Base-by-base conservation (phyloP, 2,888 invertebrate species). In the Drosophila anomelani region DNA sequence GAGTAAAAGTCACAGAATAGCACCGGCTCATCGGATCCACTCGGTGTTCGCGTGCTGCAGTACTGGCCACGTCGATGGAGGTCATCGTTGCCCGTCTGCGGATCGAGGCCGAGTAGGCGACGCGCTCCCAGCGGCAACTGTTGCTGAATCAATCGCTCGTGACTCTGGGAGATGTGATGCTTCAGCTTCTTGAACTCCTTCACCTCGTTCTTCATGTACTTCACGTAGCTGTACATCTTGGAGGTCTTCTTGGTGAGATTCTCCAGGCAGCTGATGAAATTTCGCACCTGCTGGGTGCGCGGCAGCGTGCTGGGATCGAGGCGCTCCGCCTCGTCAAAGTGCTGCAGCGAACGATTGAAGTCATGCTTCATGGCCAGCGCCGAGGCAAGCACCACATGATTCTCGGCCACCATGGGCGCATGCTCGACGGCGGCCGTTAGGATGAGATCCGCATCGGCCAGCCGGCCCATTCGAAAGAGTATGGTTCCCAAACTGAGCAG, bases 1-100 rank as follows among this genome's bases (percentile, higher is more conserved):
- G 92, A 91, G 46, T 92, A 92, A 68, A 92, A 93, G 86, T 92
- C 93, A 73, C 92, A 92, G 73, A 92, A 92, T 9, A 92, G 73
- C 26, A 92, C 90, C 0, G 92, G 92, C 70, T 92, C 91, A 32
- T 91, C 91, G 12, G 90, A 88, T 0, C 90, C 90, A 2, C 85
- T 85, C 2, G 90, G 80, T 1, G 91, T 92, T 1, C 92, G 86
- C 3, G 92, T 92, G 46, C 92, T 92, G 55, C 93, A 92, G 62
- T 92, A 92, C 64, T 92, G 92, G 2, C 91, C 91, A 4, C 92
- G 91, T 51, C 91, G 85, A 15, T 91, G 75, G 15, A 92, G 76
- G 69, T 91, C 90, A 43, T 91, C 90, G 39, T 88, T 91, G 34
- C 85, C 89, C 9, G 84, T 80, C 26, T 90, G 81, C 0, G 87